phyloP scores from a whole-genome alignment of 2,888 invertebrate species.

The Amitus sp. region DNA sequence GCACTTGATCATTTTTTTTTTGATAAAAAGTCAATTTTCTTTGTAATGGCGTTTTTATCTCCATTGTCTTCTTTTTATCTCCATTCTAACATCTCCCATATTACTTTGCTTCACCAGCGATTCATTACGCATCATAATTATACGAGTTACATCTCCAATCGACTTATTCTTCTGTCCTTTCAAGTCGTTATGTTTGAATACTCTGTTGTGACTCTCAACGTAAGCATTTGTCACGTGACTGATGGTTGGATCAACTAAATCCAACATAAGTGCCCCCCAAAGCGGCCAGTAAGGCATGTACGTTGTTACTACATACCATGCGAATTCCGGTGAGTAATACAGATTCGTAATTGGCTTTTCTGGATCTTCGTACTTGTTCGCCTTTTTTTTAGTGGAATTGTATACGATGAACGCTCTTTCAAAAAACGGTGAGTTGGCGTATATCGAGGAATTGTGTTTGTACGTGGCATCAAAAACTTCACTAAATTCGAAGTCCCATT shows the following conservation, averaged over 20 bases:
- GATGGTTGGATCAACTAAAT: no score
- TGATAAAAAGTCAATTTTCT: no score
- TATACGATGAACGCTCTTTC: background rate
- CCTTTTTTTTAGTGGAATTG: background rate
- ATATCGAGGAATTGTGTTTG: background rate
- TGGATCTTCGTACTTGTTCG: background rate
- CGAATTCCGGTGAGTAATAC: slow-evolving; percentile 2
- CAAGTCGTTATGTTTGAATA: slow-evolving; percentile 7
- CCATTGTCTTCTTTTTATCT: no score
- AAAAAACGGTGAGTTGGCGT: background rate
- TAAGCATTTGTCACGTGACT: slow-evolving; percentile 34
- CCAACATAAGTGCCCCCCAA: no score
- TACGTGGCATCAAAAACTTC: background rate
- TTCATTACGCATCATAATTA: no score
- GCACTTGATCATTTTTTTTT: no score
- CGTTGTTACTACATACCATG: background rate
- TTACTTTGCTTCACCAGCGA: no score
- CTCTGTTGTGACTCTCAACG: slow-evolving; percentile 24
- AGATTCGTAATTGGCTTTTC: background rate
- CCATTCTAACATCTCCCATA: no score
- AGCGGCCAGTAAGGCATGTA: slow-evolving; percentile 10
- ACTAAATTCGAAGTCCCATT: background rate
- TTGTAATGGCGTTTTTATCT: no score
- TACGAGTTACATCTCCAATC: no score
- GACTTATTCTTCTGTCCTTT: no score